Percentiles rank a stretch among this genome's conserved stretches.
phyloP scores from a whole-genome alignment of 2,797 vertebrate genomes.

The Gymnocypris eckloni region DNA sequence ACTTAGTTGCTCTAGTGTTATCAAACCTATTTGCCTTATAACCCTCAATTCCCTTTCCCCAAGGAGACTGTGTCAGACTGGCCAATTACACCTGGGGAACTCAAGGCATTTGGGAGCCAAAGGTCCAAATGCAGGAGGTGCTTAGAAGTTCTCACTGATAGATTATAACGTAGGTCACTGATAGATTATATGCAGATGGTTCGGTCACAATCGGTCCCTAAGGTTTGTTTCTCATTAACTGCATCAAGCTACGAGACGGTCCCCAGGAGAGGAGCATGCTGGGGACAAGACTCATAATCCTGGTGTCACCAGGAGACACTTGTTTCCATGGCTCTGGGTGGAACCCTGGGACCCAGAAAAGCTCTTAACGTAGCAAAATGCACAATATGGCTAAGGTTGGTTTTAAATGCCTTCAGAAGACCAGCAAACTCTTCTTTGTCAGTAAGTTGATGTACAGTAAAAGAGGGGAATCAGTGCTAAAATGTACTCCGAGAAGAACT shows the following conservation, averaged over 20 bases:
- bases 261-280: constrained; percentile 34
- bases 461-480: background rate
- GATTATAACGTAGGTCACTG: constrained; percentile 24
- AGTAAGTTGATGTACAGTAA: background rate
- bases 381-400: background rate
- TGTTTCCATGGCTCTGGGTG: constrained; percentile 12
- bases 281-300: constrained; percentile 22
- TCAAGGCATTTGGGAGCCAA: background rate
- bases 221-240: constrained; percentile 55
- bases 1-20: constrained; percentile 6
- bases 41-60: constrained; percentile 12
- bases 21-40: constrained; percentile 19
- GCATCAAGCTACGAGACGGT: constrained; percentile 2
- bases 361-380: background rate
- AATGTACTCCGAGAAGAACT: background rate
- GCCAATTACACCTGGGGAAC: constrained; percentile 8
- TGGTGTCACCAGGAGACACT: constrained; percentile 25
- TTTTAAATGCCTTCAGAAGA: background rate
- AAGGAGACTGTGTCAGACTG: constrained; percentile 33
- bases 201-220: background rate
- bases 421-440: background rate
- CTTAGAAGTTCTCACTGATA: constrained; percentile 14
- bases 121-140: constrained; percentile 3
- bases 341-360: background rate
- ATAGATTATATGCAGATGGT: constrained; percentile 61